Conservation (phyloP, 2,888 invertebrate species). For the Callyntrura sp. region DNA sequence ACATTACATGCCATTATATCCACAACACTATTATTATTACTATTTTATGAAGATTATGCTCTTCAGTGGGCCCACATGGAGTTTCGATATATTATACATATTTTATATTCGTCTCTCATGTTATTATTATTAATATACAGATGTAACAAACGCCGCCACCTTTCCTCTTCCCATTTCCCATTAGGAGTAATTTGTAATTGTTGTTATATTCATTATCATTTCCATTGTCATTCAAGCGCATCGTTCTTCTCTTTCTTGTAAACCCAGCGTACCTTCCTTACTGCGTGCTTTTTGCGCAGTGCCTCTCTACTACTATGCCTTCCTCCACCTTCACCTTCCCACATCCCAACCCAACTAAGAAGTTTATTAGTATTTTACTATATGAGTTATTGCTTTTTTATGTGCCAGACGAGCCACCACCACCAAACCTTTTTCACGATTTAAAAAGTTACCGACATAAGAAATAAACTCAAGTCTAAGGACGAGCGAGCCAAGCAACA, state of each 20-base stretch:
- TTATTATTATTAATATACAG: too few relatives aligned
- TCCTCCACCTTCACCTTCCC: constrained; percentile 38
- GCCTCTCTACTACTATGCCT: not conserved
- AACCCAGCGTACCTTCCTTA: not conserved
- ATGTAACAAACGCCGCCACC: too few relatives aligned
- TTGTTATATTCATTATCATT: constrained; percentile 50
- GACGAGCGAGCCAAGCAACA: not conserved
- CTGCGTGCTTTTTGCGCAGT: not conserved
- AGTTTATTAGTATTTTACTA: not conserved
- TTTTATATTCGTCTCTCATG: not conserved
- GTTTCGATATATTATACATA: not conserved
- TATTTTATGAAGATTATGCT: too few relatives aligned
- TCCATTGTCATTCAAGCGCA: constrained; percentile 51
- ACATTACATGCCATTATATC: too few relatives aligned
- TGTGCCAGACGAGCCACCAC: not conserved
- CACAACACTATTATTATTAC: too few relatives aligned
- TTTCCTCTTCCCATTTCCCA: constrained; percentile 34
- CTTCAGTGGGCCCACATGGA: not conserved
- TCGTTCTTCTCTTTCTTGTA: not conserved
- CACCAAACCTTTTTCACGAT: not conserved
- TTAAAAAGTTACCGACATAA: constrained; percentile 23
- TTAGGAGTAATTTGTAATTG: constrained; percentile 48
- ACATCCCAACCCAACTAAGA: constrained; percentile 13
- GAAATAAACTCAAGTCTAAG: not conserved
- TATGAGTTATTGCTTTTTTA: constrained; percentile 11